Evolutionary conservation across 2,888 invertebrate species (phyloP).

Genomic region (Myathropa florea): DNA sequence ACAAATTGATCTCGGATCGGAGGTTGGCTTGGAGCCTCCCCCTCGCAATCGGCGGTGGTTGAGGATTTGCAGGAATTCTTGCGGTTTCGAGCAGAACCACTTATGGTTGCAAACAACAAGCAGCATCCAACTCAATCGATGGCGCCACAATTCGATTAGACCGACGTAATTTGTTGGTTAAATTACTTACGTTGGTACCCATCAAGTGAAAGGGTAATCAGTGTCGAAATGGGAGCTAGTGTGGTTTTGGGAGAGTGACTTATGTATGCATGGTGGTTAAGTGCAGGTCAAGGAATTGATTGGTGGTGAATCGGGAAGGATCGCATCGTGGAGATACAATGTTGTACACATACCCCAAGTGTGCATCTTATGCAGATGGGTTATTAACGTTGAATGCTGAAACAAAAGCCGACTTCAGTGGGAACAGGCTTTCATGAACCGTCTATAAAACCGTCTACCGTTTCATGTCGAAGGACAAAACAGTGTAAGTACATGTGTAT

Average conservation of each 20-base stretch:
- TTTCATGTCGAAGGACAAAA: no score
- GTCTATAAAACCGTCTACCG: no score
- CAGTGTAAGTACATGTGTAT: no score
- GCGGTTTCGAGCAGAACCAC: slow-evolving; percentile 49
- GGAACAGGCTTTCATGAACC: no score
- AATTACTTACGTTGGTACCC: slow-evolving; percentile 53
- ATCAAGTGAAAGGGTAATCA: background rate
- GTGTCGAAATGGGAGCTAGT: background rate
- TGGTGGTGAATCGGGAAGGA: no score
- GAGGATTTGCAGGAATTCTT: slow-evolving; percentile 40
- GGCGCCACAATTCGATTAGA: slow-evolving; percentile 69
- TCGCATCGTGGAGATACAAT: no score
- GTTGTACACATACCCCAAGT: no score
- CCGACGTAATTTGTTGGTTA: slow-evolving; percentile 60
- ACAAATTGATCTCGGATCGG: slow-evolving; percentile 24
- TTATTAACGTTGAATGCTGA: no score
- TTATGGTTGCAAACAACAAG: slow-evolving; percentile 56
- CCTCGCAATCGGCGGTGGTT: background rate
- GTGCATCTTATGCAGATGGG: no score
- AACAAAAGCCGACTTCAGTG: no score
- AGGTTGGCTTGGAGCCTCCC: slow-evolving; percentile 12
- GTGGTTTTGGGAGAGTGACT: background rate
- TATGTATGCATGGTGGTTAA: no score
- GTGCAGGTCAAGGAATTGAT: no score
- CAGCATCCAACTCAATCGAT: slow-evolving; percentile 39